These are phyloP conservation scores for Darevskia nairensis DNA, from an alignment of 2,797 vertebrate species.

Conservation along the genomic window DNA sequence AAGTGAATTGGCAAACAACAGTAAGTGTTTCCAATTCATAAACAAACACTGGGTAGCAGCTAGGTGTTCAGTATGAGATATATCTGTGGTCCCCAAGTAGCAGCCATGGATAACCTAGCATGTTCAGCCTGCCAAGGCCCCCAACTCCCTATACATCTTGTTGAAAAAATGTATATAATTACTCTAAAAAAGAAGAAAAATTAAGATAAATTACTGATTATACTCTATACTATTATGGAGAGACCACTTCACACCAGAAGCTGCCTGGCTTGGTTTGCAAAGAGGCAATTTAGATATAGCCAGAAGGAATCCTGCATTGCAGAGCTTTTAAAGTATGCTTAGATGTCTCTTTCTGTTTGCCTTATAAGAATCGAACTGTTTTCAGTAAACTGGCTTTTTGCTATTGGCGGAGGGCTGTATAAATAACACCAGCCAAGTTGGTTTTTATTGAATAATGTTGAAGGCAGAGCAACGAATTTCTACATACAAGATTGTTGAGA, in stretches of 20 bases:
- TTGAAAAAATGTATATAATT: background rate
- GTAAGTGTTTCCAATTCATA: background rate
- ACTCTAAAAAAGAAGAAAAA: background rate
- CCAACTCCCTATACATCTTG: too few species aligned
- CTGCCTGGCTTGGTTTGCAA: background rate
- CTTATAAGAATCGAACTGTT: background rate
- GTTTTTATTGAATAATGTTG: slow-evolving; percentile 5
- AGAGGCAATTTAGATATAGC: background rate
- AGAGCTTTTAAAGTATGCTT: background rate
- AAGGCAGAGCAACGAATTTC: background rate
- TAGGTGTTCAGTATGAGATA: background rate
- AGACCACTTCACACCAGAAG: background rate
- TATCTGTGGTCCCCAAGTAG: too few species aligned
- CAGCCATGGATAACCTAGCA: too few species aligned
- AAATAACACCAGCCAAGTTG: background rate
- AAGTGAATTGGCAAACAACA: background rate
- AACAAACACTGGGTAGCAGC: background rate
- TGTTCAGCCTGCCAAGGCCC: too few species aligned
- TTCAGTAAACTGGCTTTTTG: background rate
- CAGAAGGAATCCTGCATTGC: background rate
- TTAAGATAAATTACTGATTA: background rate
- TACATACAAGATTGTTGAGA: background rate
- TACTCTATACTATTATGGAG: background rate
- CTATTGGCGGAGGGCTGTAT: background rate
- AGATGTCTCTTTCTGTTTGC: background rate